Percentiles rank a stretch among this genome's conserved stretches.
phyloP scores from a whole-genome alignment of 2,888 invertebrate genomes.

The Chaitophorus viminalis region DNA sequence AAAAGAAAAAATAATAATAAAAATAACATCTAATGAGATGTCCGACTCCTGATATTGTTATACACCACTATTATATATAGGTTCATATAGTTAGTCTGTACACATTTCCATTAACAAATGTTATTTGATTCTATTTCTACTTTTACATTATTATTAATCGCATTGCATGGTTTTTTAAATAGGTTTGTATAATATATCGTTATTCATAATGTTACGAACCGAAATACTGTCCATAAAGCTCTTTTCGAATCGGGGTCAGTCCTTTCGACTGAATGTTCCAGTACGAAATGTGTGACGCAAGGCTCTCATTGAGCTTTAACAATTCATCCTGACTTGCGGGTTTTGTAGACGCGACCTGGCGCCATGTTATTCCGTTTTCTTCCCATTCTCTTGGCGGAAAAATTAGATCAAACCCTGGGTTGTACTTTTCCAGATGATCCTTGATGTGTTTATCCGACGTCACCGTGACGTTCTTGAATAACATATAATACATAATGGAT shows the following conservation, averaged over 20 bases:
- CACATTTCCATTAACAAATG: too few relatives aligned
- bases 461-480: too few relatives aligned
- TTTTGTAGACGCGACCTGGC: neutral
- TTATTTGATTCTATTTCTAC: too few relatives aligned
- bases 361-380: constrained; percentile 33
- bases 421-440: neutral
- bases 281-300: neutral
- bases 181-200: too few relatives aligned
- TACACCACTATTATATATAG: too few relatives aligned
- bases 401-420: neutral
- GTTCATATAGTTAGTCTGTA: too few relatives aligned
- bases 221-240: constrained; percentile 16
- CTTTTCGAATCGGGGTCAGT: constrained; percentile 24
- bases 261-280: neutral
- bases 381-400: constrained; percentile 26
- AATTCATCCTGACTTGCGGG: neutral
- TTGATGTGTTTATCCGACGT: neutral
- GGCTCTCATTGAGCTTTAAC: neutral
- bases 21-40: too few relatives aligned
- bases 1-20: too few relatives aligned
- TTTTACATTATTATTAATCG: neutral
- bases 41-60: too few relatives aligned
- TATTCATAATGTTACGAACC: neutral
- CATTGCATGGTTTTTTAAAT: too few relatives aligned
- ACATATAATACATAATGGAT: too few relatives aligned